Percentiles rank a stretch among this genome's conserved stretches.
These are phyloP conservation scores for Tachystola acroxantha DNA, from an alignment of 2,888 invertebrate genomes.

Conservation along the genomic window DNA sequence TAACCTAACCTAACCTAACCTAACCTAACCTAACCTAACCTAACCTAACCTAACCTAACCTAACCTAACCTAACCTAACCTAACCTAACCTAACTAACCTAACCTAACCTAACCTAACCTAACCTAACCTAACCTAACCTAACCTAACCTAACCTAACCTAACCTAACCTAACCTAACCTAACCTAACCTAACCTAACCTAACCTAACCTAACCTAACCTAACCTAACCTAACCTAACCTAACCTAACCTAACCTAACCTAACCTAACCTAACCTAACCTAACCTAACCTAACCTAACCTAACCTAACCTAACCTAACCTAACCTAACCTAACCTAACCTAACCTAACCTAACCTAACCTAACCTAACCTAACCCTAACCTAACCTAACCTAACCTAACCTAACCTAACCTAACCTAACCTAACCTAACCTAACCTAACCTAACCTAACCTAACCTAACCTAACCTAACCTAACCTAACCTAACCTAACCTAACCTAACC, in stretches of 20 bases:
- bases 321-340: conserved; percentile 20
- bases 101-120: conserved; percentile 12
- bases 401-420: conserved; percentile 18
- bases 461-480: conserved; percentile 21
- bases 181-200: conserved; percentile 11
- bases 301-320: conserved; percentile 7
- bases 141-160: conserved; percentile 9
- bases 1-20: conserved; percentile 15
- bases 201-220: conserved; percentile 12
- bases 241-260: conserved; percentile 6
- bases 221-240: conserved; percentile 10
- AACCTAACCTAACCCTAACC: conserved; percentile 16
- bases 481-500: conserved; percentile 15
- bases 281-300: conserved; percentile 8
- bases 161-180: conserved; percentile 12
- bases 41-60: conserved; percentile 17
- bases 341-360: conserved; percentile 16
- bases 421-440: conserved; percentile 18
- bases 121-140: conserved; percentile 10
- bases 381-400: conserved; percentile 17
- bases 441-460: conserved; percentile 24
- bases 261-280: conserved; percentile 5
- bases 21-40: conserved; percentile 18
- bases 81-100: conserved; percentile 15
- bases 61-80: conserved; percentile 15